Evolutionary conservation across 2,113 vertebrate genomes (phyloP), one percentile per base, ranked within the genome.

Genomic region (Sialia sialis): DNA sequence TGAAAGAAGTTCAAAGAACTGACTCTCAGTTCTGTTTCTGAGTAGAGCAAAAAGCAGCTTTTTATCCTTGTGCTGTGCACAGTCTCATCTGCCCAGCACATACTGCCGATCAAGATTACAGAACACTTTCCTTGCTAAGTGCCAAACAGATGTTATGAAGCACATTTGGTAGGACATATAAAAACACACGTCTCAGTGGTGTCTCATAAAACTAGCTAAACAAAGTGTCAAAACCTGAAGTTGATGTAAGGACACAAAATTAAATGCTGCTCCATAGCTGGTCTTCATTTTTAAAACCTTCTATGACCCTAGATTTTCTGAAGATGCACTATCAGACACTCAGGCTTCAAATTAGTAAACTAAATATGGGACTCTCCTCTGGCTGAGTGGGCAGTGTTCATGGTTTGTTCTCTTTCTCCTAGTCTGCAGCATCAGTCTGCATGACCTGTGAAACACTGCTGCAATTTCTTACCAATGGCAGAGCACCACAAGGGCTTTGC

Each of bases 61-160:
- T 91, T 85, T 39, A 95, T 82, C 55, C 72, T 91, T 73, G 16
- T 69, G 46, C 88, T 73, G 16, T 69, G 51, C 66, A 59, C 3
- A 58, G 38, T 76, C 46, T 83, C 3, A 1, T 41, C 70, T 93
- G 78, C 55, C 51, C 46, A 67, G 74, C 6, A 41, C 70, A 87
- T 27, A 76, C 5, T 36, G 29, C 72, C 83, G 72, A 75, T 94
- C 67, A 77, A 90, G 66, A 91, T 87, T 82, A 90, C 85, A 93
- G 90, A 94, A 88, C 5, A 95, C 86, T 96, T 96, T 93, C 94
- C 85, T 83, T 55, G 18, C 38, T 70, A 59, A 77, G 58, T 62
- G 85, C 95, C 94, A 95, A 94, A 96, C 68, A 88, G 72, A 85
- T 94, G 90, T 86, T 95, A 46, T 5, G 38, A 92, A 95, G 84